Evolutionary conservation across 2,113 vertebrate genomes (phyloP), one percentile per base, ranked within the genome.

Genomic region (Vicugna pacos): DNA sequence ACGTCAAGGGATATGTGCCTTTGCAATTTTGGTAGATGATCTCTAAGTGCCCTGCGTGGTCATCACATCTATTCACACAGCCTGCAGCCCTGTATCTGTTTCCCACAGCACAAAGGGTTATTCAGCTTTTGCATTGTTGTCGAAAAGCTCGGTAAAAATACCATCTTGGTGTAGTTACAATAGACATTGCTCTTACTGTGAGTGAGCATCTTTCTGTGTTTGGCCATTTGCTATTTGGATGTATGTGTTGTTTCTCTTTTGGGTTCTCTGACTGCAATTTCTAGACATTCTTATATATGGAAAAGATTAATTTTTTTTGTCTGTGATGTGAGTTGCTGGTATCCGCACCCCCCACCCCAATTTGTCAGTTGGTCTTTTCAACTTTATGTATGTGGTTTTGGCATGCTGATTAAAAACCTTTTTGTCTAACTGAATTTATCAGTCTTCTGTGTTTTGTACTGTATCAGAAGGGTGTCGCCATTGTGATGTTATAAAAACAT

Each of bases 1-100:
- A 35, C 24, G 35, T 9, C 89, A 60, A 81, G 1, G 60, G 24
- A 7, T 64, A 20, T 73, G n/a, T 60, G 77, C 46, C n/a, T 83
- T 35, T n/a, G 17, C 30, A 10, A 28, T 56, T 12, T 72, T 24
- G 11, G 52, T 13, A n/a, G 16, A 14, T 22, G 48, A 30, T 56
- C 52, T 38, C 16, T 1, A 6, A 3, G n/a, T 15, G n/a, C 14
- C 30, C 56, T 30, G 7, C 4, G 0, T 62, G 30, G 1, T 10
- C 2, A 19, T 56, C 5, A 1, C 17, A n/a, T 52, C 48, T 32
- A 1, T 54, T 60, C 54, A 20, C 8, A 60, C 0, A 1, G n/a
- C 42, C 42, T 19, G 9, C 6, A 11, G 7, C 13, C 26, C 2
- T 10, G 4, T 30, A 26, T 76, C 22, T 8, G 5, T 20, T 12